Base-by-base conservation (phyloP, 2,888 invertebrate species). In the Spatulosminthurus flaviceps region DNA sequence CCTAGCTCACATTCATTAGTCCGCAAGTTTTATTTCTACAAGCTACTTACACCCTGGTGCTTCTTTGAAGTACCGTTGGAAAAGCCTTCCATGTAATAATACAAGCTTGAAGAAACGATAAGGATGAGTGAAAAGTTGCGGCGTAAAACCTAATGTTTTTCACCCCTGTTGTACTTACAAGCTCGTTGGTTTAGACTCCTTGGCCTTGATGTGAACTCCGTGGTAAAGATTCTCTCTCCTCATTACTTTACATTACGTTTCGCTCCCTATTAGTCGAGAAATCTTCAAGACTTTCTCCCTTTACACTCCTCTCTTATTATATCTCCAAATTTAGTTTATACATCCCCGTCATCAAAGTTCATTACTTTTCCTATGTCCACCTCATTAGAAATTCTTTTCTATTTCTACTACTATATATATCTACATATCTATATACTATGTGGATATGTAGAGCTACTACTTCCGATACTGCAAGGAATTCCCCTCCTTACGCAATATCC, bases 1-100 rank as follows among this genome's bases (percentile, higher is more conserved):
- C 80, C 80, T 78, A 70, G 72, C 77, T 75, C 73, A 66, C 77
- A 81, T 80, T 80, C 81, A 80, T 81, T 81, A 80, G 71, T 42
- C 42, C 42, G 19, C 21, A 22, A 42, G 34, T 34, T 42, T 29
- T 34, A 70, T 70, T 16, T 70, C 69, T 34, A 29, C 69, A 19
- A 42, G 71, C 19, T 22, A 42, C 41, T 71, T 21, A 19, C 42
- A 19, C 71, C n/a, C n/a, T 42, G 13, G n/a, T 34, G 7, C 29
- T 28, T 34, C 71, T 42, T 34, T 71, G 71, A 71, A 34, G 34
- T n/a, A 42, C 42, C 24, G 16, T 42, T n/a, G 51, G 16, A 51
- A 51, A 51, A 19, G 51, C 16, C n/a, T n/a, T n/a, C n/a, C 16
- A n/a, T 51, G 51, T 51, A 51, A 51, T 51, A 51, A 51, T 51